These are phyloP conservation scores for Stomorhina lunata DNA, from an alignment of 2,888 invertebrate genomes.

Conservation along the genomic window DNA sequence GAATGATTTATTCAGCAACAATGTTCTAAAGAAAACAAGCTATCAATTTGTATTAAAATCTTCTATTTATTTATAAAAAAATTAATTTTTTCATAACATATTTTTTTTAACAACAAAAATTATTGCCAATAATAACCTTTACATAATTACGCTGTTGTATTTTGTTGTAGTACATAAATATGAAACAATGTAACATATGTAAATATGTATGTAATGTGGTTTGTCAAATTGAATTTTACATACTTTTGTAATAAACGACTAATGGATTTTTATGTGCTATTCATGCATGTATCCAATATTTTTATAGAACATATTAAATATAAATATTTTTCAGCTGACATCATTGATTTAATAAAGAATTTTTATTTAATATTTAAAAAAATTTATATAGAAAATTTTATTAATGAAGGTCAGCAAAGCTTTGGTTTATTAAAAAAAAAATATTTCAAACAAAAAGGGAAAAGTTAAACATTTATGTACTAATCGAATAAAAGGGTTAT, in stretches of 20 bases:
- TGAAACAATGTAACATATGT: neutral
- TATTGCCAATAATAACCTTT: neutral
- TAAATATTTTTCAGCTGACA: conserved; percentile 2
- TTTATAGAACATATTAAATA: neutral
- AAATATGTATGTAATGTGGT: conserved; percentile 25
- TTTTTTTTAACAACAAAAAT: too few relatives aligned
- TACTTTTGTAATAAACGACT: neutral
- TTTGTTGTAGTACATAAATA: neutral
- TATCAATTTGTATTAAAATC: too few relatives aligned
- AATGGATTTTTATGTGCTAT: neutral
- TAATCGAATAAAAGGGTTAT: too few relatives aligned
- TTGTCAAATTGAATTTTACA: conserved; percentile 16
- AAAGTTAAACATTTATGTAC: too few relatives aligned
- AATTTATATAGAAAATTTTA: neutral
- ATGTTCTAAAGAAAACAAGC: too few relatives aligned
- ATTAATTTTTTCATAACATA: too few relatives aligned
- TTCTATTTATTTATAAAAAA: too few relatives aligned
- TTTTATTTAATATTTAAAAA: neutral
- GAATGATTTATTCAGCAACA: too few relatives aligned
- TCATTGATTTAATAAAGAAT: neutral
- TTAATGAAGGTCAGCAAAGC: conserved; percentile 1
- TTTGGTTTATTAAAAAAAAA: too few relatives aligned
- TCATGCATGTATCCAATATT: neutral
- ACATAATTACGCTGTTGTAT: neutral
- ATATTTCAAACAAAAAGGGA: too few relatives aligned